Percentiles rank a stretch among this genome's conserved stretches.
These are phyloP conservation scores for Microvelia longipes DNA, from an alignment of 1,140 invertebrate genomes.

Conservation along the genomic window DNA sequence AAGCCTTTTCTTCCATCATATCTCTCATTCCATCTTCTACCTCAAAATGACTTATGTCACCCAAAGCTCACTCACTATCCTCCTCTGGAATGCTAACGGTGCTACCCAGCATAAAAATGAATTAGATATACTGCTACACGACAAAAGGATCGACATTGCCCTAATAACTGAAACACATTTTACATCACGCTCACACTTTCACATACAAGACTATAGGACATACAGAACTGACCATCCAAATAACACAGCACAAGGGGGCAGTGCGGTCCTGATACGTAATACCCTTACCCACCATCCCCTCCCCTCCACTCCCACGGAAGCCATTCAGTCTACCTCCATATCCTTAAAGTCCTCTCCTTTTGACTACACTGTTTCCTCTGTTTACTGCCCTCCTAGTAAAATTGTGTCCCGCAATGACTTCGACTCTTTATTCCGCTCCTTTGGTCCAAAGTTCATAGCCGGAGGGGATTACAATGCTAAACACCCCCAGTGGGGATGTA, in stretches of 20 bases:
- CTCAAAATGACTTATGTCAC: not conserved
- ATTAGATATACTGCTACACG: slow-evolving; percentile 14
- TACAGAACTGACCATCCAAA: slow-evolving; percentile 24
- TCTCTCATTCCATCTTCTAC: not conserved
- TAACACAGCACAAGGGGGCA: slow-evolving; percentile 21
- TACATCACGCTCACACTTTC: slow-evolving; percentile 16
- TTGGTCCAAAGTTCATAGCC: slow-evolving; percentile 27
- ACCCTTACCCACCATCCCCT: slow-evolving; percentile 16
- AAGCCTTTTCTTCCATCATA: not conserved
- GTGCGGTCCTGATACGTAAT: slow-evolving; percentile 20
- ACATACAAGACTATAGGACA: slow-evolving; percentile 15
- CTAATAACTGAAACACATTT: slow-evolving; percentile 23
- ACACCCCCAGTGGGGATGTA: slow-evolving; percentile 29
- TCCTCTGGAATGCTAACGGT: slow-evolving; percentile 20
- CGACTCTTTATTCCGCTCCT: slow-evolving; percentile 20
- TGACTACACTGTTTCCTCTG: slow-evolving; percentile 21
- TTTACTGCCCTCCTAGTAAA: slow-evolving; percentile 27
- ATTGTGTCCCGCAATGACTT: slow-evolving; percentile 22
- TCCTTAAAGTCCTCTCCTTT: slow-evolving; percentile 16
- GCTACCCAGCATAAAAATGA: slow-evolving; percentile 15
- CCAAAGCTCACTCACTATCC: not conserved
- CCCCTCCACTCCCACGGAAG: slow-evolving; percentile 9
- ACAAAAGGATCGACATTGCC: slow-evolving; percentile 19
- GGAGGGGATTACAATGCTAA: slow-evolving; percentile 33
- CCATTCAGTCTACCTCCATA: slow-evolving; percentile 23